A percentile compares a stretch with the other conserved stretches of the same genome.
Evolutionary conservation across 1,140 invertebrate species (phyloP).

Genomic region (Solenopsis invicta): DNA sequence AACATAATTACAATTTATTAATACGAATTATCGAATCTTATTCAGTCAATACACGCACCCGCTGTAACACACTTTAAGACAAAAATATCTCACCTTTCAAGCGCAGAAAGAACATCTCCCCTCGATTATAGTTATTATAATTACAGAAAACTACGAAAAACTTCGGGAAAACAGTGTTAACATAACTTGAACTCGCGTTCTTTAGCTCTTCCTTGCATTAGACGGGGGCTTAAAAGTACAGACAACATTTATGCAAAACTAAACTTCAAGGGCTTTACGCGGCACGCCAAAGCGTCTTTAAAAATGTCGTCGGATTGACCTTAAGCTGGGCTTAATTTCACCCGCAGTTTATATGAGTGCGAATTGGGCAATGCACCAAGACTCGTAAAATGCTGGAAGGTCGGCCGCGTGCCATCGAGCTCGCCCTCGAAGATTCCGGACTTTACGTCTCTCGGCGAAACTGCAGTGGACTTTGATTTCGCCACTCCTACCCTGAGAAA

Average conservation of each 20-base stretch:
- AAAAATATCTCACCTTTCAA: background rate
- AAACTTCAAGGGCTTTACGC: slow-evolving; percentile 48
- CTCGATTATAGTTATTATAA: slow-evolving; percentile 11
- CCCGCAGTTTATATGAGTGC: slow-evolving; percentile 85
- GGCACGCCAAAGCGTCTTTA: slow-evolving; percentile 23
- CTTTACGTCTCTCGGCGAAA: slow-evolving; percentile 91
- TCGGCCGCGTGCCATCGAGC: slow-evolving; percentile 86
- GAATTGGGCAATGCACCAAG: slow-evolving; percentile 82
- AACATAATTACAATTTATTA: background rate
- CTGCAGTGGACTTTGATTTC: slow-evolving; percentile 95
- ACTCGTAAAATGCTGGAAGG: slow-evolving; percentile 87
- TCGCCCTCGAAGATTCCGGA: slow-evolving; percentile 87
- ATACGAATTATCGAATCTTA: background rate
- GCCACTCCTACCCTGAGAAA: slow-evolving; percentile 87
- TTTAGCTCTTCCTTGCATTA: slow-evolving; percentile 47
- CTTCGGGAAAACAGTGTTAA: background rate
- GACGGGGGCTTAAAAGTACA: slow-evolving; percentile 48
- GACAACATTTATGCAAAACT: slow-evolving; percentile 43
- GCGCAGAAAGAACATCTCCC: background rate
- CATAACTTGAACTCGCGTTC: slow-evolving; percentile 30
- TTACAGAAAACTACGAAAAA: slow-evolving; percentile 47
- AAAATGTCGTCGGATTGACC: slow-evolving; percentile 48
- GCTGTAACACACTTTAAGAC: background rate
- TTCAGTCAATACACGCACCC: background rate
- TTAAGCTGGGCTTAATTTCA: slow-evolving; percentile 36